phyloP scores from a whole-genome alignment of 2,113 vertebrate genomes.

The Dromiciops gliroides region DNA sequence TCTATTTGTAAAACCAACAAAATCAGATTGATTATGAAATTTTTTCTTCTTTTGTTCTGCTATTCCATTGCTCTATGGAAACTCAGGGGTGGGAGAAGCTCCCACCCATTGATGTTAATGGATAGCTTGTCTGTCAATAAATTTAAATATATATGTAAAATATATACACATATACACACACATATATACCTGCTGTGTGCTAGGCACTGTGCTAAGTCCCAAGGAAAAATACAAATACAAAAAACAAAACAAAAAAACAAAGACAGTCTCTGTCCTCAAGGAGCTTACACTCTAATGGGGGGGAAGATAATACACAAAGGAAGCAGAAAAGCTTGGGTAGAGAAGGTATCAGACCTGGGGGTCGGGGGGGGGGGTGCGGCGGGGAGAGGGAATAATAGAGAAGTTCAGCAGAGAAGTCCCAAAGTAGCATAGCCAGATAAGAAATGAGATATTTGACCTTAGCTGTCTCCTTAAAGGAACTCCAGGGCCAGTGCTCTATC shows the following conservation, averaged over 20 bases:
- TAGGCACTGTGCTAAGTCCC: background rate
- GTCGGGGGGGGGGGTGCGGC: background rate
- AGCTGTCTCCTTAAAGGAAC: background rate
- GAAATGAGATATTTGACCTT: background rate
- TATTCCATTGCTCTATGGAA: background rate
- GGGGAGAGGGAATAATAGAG: background rate
- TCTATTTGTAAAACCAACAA: conserved; percentile 47
- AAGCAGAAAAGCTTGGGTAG: background rate
- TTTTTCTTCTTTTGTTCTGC: background rate
- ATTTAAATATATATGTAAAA: no score
- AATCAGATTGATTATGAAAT: background rate
- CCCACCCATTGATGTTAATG: background rate
- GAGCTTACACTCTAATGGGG: background rate
- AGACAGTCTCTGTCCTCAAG: background rate
- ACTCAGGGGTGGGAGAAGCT: background rate
- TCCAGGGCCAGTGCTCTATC: no score
- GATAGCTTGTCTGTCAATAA: background rate
- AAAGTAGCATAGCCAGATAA: background rate
- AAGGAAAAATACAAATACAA: background rate
- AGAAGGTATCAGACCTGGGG: background rate
- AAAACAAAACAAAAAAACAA: no score
- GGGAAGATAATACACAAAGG: background rate
- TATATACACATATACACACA: no score
- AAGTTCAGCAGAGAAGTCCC: background rate
- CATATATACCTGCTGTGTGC: background rate